Conservation (phyloP, 1,140 invertebrate genomes). For the Drosophila serrata region DNA sequence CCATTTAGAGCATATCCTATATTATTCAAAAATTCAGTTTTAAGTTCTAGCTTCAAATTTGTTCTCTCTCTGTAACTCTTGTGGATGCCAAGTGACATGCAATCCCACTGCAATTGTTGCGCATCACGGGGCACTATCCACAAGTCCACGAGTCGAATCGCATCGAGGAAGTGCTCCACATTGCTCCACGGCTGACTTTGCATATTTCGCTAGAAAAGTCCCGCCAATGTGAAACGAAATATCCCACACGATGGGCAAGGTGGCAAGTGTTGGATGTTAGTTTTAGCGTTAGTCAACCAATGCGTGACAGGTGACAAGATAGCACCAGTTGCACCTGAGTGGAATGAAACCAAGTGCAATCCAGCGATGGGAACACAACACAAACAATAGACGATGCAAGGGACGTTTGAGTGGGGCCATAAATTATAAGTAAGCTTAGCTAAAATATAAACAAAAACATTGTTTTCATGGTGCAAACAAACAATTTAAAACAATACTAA, state of each 20-base stretch:
- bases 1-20: not conserved
- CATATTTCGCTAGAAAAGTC: slow-evolving; percentile 62
- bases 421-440: not conserved
- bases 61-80: slow-evolving; percentile 24
- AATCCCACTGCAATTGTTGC: slow-evolving; percentile 71
- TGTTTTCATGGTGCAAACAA: not conserved
- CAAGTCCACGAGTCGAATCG: slow-evolving; percentile 34
- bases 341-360: slow-evolving; percentile 4
- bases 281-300: slow-evolving; percentile 27
- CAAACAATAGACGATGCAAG: slow-evolving; percentile 2
- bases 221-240: slow-evolving; percentile 58
- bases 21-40: not conserved
- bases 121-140: slow-evolving; percentile 55
- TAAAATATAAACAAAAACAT: not conserved
- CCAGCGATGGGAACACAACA: not conserved
- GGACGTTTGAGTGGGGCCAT: not conserved
- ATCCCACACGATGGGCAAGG: slow-evolving; percentile 64
- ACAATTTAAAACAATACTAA: not conserved
- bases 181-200: slow-evolving; percentile 56
- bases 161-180: slow-evolving; percentile 75
- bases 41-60: slow-evolving; percentile 3
- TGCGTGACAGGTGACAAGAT: slow-evolving; percentile 71
- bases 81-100: slow-evolving; percentile 74
- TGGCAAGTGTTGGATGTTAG: slow-evolving; percentile 23
- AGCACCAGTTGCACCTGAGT: slow-evolving; percentile 11